These are phyloP conservation scores for Phaethon lepturus DNA, from an alignment of 2,113 vertebrate species.

Conservation along the genomic window DNA sequence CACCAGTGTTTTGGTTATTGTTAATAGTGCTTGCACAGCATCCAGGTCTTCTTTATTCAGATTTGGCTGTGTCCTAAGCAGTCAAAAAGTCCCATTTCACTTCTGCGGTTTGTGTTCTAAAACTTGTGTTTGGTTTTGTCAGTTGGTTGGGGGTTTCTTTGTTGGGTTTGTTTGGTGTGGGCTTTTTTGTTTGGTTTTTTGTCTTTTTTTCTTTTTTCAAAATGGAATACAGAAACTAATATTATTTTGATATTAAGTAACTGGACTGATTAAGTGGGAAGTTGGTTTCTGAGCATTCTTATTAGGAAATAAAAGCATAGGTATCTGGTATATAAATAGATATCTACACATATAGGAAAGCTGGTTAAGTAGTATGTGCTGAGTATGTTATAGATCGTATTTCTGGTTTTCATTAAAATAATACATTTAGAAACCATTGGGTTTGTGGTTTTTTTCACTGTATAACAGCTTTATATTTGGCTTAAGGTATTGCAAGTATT, in stretches of 20 bases:
- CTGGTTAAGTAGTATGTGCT: background rate
- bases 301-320: background rate
- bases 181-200: background rate
- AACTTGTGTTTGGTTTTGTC: background rate
- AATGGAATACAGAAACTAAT: background rate
- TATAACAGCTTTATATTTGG: background rate
- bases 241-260: background rate
- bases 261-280: background rate
- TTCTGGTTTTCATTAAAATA: background rate
- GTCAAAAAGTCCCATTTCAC: background rate
- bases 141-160: background rate
- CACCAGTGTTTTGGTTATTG: fast-evolving
- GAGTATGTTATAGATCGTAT: background rate
- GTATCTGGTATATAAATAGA: background rate
- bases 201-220: background rate
- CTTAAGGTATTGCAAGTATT: background rate
- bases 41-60: background rate
- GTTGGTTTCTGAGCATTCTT: background rate
- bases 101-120: background rate
- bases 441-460: background rate
- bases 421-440: background rate
- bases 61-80: background rate
- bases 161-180: background rate
- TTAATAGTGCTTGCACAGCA: background rate
- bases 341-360: background rate